phyloP scores from a whole-genome alignment of 2,888 invertebrate genomes.

The Pandemis heparana region DNA sequence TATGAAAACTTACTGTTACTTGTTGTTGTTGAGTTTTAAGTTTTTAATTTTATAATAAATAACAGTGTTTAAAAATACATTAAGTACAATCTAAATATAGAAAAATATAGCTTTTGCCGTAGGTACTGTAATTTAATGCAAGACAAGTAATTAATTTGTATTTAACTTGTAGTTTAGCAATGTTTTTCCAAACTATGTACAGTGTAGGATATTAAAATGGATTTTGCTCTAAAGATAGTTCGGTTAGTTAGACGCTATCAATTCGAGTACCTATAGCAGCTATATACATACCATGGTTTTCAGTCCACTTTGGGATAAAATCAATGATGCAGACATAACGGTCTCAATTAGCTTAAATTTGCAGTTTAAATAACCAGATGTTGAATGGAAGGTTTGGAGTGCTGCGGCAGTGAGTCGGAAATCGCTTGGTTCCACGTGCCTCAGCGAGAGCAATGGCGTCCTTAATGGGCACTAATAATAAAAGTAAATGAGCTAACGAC shows the following conservation, averaged over 20 bases:
- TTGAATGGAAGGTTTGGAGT: conserved; percentile 55
- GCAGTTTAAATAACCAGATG: conserved; percentile 71
- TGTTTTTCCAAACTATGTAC: too few relatives aligned
- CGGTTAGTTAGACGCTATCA: neutral
- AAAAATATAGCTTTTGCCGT: too few relatives aligned
- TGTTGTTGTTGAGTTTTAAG: neutral
- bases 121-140: too few relatives aligned
- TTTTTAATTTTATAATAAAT: neutral
- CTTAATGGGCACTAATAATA: conserved; percentile 74
- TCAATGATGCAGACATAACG: conserved; percentile 64
- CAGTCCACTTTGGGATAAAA: conserved; percentile 40
- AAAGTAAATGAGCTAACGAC: conserved; percentile 74
- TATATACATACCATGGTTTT: neutral
- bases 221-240: neutral
- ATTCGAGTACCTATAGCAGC: neutral
- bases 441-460: conserved; percentile 54
- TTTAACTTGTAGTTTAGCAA: too few relatives aligned
- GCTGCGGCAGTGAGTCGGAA: conserved; percentile 52
- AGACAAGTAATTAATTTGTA: too few relatives aligned
- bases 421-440: conserved; percentile 59
- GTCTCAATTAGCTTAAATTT: conserved; percentile 70
- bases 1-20: neutral
- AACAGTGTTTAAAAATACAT: neutral
- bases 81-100: too few relatives aligned
- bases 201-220: neutral